Evolutionary conservation across 2,797 vertebrate species (phyloP), one percentile per base, ranked within the genome.

Genomic region (Scolopax rusticola): DNA sequence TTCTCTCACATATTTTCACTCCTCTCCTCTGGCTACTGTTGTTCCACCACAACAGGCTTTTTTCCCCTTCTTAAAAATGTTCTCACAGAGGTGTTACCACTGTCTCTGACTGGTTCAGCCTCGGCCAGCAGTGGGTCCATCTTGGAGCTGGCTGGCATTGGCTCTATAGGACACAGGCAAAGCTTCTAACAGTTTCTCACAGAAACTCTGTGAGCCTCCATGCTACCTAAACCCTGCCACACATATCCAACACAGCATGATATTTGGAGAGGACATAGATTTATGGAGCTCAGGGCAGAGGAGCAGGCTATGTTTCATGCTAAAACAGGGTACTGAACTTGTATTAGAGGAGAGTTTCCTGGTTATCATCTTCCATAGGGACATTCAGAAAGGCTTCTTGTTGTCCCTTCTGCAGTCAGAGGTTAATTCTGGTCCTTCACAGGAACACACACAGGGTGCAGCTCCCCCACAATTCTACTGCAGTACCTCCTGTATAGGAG

Each of bases 41-140:
- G 5, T 57, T 21, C n/a, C 4, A 4, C 4, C 3, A 4, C 12
- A 28, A 16, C 15, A 57, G 8, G 3, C 7, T 41, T 6, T 16
- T 65, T 53, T 8, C 16, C 4, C 11, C 19, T 33, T 38, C 43
- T 57, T 27, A 63, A 79, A 10, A 28, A 13, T 9, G 4, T 41
- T 17, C 7, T 30, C 11, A 1, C 8, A 32, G 48, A 17, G 24
- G 15, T 2, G 1, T 4, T 64, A 45, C 23, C 8, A 25, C 21
- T 1, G 0, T 27, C 3, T 0, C 21, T 57, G 19, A 51, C 3
- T 6, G 36, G 10, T 9, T 43, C 0, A 0, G 12, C 8, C 19
- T 57, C 28, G 24, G 23, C n/a, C n/a, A 51, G 28, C 1, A 2
- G 20, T 2, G 0, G 11, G 23, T 40, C 21, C 14, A 1, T 33